Evolutionary conservation across 2,113 vertebrate genomes (phyloP).

Genomic region (Oryzias celebensis): DNA sequence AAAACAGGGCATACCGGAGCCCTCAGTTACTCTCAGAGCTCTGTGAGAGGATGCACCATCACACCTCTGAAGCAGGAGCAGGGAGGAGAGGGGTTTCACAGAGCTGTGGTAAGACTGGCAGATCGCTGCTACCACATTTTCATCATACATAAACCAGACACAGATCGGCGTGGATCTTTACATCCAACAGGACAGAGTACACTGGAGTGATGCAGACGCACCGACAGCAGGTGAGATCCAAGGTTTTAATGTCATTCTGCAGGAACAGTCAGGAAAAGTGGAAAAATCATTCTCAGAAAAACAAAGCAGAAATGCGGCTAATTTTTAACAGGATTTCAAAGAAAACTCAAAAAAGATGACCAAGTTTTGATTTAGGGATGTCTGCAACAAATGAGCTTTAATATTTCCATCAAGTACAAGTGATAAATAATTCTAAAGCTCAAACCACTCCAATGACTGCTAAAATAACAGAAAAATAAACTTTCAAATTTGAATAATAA

Average conservation of each 20-base stretch:
- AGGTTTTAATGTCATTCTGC: too few relatives aligned
- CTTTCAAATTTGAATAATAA: neutral
- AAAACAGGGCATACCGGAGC: constrained; percentile 53
- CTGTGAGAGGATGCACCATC: constrained; percentile 22
- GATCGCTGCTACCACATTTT: constrained; percentile 44
- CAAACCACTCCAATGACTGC: neutral
- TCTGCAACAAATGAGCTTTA: too few relatives aligned
- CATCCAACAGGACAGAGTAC: constrained; percentile 35
- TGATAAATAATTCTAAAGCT: neutral
- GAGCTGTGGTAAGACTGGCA: constrained; percentile 50
- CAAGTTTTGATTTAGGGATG: too few relatives aligned
- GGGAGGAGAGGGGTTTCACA: constrained; percentile 39
- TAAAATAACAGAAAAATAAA: neutral
- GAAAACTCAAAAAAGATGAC: too few relatives aligned
- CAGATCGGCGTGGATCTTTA: constrained; percentile 48
- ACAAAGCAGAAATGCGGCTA: too few relatives aligned
- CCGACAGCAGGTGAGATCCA: neutral
- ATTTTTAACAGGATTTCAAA: too few relatives aligned
- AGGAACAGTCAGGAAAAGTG: too few relatives aligned
- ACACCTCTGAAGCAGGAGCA: constrained; percentile 32
- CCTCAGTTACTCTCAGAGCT: constrained; percentile 34
- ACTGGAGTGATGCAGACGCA: constrained; percentile 15
- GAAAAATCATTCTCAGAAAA: too few relatives aligned
- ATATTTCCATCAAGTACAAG: neutral
- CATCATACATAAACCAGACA: constrained; percentile 62